These are phyloP conservation scores for Sebastes variabilis DNA, from an alignment of 2,797 vertebrate species.

Conservation along the genomic window DNA sequence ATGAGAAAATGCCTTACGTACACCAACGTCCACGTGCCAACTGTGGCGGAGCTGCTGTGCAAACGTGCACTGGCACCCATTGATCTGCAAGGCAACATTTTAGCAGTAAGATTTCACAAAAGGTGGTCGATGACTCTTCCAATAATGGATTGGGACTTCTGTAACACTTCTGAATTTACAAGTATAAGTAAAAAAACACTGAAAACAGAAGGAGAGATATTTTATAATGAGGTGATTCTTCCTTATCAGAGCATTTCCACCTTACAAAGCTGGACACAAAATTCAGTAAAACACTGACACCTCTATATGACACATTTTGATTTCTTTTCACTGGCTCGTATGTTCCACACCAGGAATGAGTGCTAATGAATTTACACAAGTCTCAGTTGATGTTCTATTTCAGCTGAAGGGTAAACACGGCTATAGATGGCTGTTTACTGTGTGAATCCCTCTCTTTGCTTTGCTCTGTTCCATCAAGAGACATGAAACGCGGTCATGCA, in stretches of 20 bases:
- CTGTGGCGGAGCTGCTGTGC: not conserved
- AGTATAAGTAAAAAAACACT: not conserved
- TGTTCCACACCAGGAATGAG: constrained; percentile 47
- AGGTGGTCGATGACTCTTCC: not conserved
- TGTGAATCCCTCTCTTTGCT: constrained; percentile 77
- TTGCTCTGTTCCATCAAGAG: constrained; percentile 69
- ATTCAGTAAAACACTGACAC: constrained; percentile 31
- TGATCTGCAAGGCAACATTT: not conserved
- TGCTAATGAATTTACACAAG: constrained; percentile 68
- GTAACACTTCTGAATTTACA: not conserved
- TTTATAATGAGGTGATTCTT: not conserved
- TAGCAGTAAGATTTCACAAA: not conserved
- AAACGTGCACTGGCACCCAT: not conserved
- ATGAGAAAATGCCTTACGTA: not conserved
- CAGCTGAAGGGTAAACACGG: constrained; percentile 65
- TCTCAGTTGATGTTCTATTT: constrained; percentile 72
- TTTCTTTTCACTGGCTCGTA: constrained; percentile 42
- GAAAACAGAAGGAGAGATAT: not conserved
- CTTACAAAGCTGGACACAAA: constrained; percentile 19
- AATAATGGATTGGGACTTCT: not conserved
- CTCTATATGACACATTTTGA: constrained; percentile 40
- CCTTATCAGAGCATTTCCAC: constrained; percentile 12
- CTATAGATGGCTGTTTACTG: constrained; percentile 68
- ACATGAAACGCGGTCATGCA: constrained; percentile 72
- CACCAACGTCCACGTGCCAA: not conserved